Evolutionary conservation across 2,888 invertebrate genomes (phyloP).

Genomic region (Sarcophaga carnaria): DNA sequence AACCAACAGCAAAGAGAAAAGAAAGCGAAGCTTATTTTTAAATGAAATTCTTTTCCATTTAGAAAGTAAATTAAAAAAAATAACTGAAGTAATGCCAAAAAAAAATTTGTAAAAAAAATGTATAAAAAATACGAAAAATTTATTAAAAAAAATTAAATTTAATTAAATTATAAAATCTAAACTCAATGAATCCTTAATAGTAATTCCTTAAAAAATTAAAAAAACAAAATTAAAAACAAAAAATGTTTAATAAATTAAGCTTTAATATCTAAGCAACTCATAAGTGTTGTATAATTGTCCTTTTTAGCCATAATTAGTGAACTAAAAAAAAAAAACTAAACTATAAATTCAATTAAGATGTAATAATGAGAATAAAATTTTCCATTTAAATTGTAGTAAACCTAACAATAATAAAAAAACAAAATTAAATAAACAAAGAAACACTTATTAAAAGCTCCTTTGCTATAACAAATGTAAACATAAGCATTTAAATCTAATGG

Average conservation of each 20-base stretch:
- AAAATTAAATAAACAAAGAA: not conserved
- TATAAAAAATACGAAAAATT: not conserved
- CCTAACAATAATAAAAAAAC: not conserved
- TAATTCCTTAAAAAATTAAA: too few species aligned
- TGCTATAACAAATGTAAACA: not conserved
- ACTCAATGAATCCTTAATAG: too few species aligned
- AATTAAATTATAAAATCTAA: not conserved
- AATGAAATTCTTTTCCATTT: not conserved
- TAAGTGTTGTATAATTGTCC: slow-evolving; percentile 61
- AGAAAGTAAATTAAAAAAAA: not conserved
- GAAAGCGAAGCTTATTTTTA: slow-evolving; percentile 25
- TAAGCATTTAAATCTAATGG: slow-evolving; percentile 52
- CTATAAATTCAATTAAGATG: not conserved
- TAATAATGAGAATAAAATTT: not conserved
- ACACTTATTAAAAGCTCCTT: too few species aligned
- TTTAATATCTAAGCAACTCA: slow-evolving; percentile 60
- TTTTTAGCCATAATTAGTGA: slow-evolving; percentile 29
- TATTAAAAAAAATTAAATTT: not conserved
- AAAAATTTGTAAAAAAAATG: slow-evolving; percentile 33
- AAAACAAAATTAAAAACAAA: not conserved
- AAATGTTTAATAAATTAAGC: slow-evolving; percentile 43
- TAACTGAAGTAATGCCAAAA: slow-evolving; percentile 30
- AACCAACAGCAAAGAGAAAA: not conserved
- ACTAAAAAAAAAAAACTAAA: slow-evolving; percentile 9
- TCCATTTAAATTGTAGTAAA: slow-evolving; percentile 17